Evolutionary conservation across 2,797 vertebrate species (phyloP).

Genomic region (Aulostomus chinensis): DNA sequence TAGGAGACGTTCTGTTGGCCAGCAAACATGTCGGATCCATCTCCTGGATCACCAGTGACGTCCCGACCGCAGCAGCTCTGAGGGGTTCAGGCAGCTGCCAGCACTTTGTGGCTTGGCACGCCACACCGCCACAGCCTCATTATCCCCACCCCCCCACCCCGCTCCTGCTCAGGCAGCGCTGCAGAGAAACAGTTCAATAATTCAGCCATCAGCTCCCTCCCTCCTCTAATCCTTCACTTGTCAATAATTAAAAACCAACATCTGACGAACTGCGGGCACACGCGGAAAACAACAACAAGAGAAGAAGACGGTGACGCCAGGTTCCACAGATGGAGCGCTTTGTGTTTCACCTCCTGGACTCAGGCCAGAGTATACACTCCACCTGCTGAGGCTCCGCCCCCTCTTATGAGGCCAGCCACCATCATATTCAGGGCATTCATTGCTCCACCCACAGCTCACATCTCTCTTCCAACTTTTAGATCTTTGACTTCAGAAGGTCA

Average conservation of each 20-base stretch:
- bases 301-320: slow-evolving; percentile 18
- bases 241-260: slow-evolving; percentile 74
- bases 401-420: no score
- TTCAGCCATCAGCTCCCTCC: slow-evolving; percentile 64
- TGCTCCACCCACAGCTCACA: no score
- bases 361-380: slow-evolving; percentile 31
- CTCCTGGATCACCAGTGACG: no score
- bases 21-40: no score
- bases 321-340: slow-evolving; percentile 52
- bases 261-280: slow-evolving; percentile 46
- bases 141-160: slow-evolving; percentile 10
- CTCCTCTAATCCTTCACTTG: slow-evolving; percentile 56
- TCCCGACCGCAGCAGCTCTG: slow-evolving; percentile 19
- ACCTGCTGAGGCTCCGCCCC: no score
- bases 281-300: slow-evolving; percentile 34
- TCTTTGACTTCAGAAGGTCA: no score
- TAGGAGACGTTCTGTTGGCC: no score
- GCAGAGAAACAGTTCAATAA: slow-evolving; percentile 72
- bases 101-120: slow-evolving; percentile 59
- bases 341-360: slow-evolving; percentile 62
- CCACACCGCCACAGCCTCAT: slow-evolving; percentile 40
- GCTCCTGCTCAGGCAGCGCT: slow-evolving; percentile 17
- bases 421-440: no score
- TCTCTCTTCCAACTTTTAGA: no score
- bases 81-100: slow-evolving; percentile 42